Conservation (phyloP, 1,140 invertebrate species). For the Pseudomyrmex flavicornis region DNA sequence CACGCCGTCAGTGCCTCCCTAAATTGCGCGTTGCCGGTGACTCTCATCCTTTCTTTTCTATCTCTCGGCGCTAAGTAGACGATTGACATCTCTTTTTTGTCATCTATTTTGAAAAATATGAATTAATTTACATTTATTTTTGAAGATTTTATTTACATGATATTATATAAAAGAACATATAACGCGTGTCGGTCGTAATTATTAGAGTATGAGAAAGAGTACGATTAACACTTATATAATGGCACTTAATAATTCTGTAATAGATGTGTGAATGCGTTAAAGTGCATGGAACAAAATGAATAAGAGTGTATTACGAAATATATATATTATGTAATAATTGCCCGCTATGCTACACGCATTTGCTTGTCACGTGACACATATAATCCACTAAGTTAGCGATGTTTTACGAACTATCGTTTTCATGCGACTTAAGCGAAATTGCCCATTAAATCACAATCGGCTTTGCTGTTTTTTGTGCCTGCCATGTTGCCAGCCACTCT, state of each 20-base stretch:
- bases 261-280: background rate
- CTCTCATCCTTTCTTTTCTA: slow-evolving; percentile 15
- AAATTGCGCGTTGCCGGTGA: slow-evolving; percentile 43
- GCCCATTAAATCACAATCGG: slow-evolving; percentile 54
- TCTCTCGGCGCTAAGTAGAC: background rate
- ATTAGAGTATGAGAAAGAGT: too few species aligned
- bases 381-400: background rate
- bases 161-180: background rate
- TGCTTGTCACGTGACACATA: background rate
- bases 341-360: too few species aligned
- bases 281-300: too few species aligned
- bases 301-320: background rate
- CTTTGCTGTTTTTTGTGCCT: slow-evolving; percentile 56
- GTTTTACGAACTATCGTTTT: slow-evolving; percentile 46
- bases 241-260: background rate
- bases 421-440: slow-evolving; percentile 38
- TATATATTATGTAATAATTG: background rate
- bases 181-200: background rate
- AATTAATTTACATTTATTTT: background rate
- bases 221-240: background rate
- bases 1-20: slow-evolving; percentile 53
- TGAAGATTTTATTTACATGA: background rate
- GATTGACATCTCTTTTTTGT: background rate
- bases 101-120: background rate
- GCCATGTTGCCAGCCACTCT: slow-evolving; percentile 40